Evolutionary conservation across 2,888 invertebrate genomes (phyloP), one percentile per base, ranked within the genome.

Genomic region (Pachydiplax longipennis): DNA sequence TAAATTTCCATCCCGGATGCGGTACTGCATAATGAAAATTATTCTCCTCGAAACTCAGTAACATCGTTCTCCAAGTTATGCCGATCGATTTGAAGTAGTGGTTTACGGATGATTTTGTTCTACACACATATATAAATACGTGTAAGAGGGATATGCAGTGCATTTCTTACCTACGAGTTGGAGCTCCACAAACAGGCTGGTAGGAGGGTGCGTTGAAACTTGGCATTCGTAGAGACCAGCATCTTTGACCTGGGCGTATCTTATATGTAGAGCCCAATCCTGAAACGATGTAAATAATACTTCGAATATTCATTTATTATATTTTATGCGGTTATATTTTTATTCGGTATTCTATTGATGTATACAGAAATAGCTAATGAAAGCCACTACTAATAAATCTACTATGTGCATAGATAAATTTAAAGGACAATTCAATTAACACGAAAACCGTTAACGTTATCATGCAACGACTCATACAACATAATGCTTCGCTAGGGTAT

Each of bases 141-240:
- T 25, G 25, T 15, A 73, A 31, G 31, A 73, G 13, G 13, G 8
- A 31, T 73, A 31, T n/a, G 73, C 18, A 18, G 25, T 73, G 25
- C 12, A 13, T 73, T 25, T 31, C 96, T 95, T 93, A 96, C 96
- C 96, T 91, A 96, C 95, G 92, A 96, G 94, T 90, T 95, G 95
- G 8, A 96, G 94, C 92, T 95, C 95, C 92, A 96, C 95, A 93
- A 95, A 96, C 93, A 96, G 95, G 93, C 96, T 96, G 15, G 95
- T 95, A 81, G 96, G 96, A 12, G 96, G 96, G 93, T 96, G 96
- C 15, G 96, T 96, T 10, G 96, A 96, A 90, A 96, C 95, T 94
- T 96, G 96, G 93, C 96, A 96, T 93, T 96, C 96, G 92, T 96
- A 96, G 92, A 96, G 94, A 0, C 96, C 96, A 15, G 95, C 96